Evolutionary conservation across 2,888 invertebrate species (phyloP), one percentile per base, ranked within the genome.

Genomic region (Drosophila acutilabella): DNA sequence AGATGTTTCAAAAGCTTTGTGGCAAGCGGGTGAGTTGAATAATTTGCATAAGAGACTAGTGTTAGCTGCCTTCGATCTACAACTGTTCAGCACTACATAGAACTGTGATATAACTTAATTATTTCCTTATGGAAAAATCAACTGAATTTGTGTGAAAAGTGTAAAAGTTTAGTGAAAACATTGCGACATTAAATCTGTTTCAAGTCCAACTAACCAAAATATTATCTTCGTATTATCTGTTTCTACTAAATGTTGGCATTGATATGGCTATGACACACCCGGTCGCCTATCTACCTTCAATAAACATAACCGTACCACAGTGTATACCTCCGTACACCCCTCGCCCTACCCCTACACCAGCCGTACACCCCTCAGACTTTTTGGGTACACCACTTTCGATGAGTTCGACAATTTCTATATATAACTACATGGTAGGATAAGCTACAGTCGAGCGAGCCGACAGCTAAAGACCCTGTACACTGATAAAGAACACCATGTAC

Each of bases 1-100:
- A 77, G 14, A 64, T 80, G 60, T 58, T 83, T 14, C 62, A 73
- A 26, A 65, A 70, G 18, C 45, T 78, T 14, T 66, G 72, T 4
- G 53, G 51, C 13, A 88, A 81, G 53, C 74, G 78, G 90, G 89
- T 90, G 57, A 90, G 90, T 89, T 61, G 18, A n/a, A 51, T 8
- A 44, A 44, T 44, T 38, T 38, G 16, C n/a, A 20, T 30, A 13
- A 14, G 11, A 30, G 4, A 30, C 30, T 7, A 47, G 3, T 2
- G 18, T 10, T 2, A 51, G 8, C 18, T 40, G 14, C n/a, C 4
- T 11, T 2, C 26, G 23, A 47, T 30, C 26, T 18, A n/a, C 23
- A 40, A 30, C 4, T 23, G 26, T 48, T 33, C 20, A n/a, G 10
- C 0, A 30, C 5, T 42, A 33, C 18, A 8, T 36, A 33, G 4